phyloP scores from a whole-genome alignment of 2,113 vertebrate species.

The Datnioides undecimradiatus region DNA sequence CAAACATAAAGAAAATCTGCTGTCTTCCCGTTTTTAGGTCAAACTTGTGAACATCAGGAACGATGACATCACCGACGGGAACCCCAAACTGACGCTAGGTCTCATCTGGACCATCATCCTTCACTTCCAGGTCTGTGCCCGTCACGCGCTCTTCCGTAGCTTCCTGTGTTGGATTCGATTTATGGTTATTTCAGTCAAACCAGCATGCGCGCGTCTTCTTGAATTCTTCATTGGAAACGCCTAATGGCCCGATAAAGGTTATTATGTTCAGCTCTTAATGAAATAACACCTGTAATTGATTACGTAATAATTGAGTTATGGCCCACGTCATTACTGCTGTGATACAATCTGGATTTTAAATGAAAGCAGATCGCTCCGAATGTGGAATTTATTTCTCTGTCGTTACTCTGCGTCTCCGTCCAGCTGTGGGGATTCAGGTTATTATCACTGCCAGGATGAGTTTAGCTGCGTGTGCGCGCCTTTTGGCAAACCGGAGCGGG shows the following conservation, averaged over 20 bases:
- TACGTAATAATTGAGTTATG: slow-evolving; percentile 1
- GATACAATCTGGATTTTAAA: slow-evolving; percentile 28
- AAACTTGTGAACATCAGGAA: slow-evolving; percentile 98
- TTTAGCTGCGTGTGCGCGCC: slow-evolving; percentile 3
- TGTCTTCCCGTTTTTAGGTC: slow-evolving; percentile 82
- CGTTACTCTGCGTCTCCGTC: not conserved
- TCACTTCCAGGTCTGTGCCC: slow-evolving; percentile 93
- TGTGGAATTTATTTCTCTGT: not conserved
- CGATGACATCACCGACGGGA: slow-evolving; percentile 98
- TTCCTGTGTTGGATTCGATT: not conserved
- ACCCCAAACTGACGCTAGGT: slow-evolving; percentile 96
- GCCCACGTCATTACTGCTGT: not conserved
- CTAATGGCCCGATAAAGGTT: not conserved
- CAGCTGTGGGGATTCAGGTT: slow-evolving; percentile 32
- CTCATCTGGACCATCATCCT: slow-evolving; percentile 99
- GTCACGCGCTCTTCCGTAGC: not conserved
- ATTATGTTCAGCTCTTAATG: not conserved
- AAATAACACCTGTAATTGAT: slow-evolving; percentile 12
- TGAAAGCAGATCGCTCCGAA: slow-evolving; percentile 7
- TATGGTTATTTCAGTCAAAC: not conserved
- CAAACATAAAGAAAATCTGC: not conserved
- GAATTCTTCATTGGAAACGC: not conserved
- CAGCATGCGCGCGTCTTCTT: too few relatives aligned
- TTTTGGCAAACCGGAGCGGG: not conserved
- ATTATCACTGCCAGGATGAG: not conserved